These are phyloP conservation scores for Campoletis raptor DNA, from an alignment of 2,888 invertebrate species.

Conservation along the genomic window DNA sequence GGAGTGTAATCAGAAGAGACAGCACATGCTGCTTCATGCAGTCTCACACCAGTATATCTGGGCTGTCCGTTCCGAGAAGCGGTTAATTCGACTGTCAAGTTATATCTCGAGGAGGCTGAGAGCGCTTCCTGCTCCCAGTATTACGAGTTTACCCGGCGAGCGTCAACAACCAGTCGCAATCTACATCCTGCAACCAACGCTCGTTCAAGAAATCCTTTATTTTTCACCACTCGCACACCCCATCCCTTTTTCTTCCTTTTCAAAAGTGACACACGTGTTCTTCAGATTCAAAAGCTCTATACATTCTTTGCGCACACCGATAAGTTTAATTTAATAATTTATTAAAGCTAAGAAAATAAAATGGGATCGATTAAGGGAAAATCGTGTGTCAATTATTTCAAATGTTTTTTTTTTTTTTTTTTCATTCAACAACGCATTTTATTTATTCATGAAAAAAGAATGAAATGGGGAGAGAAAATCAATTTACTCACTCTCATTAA, in stretches of 20 bases:
- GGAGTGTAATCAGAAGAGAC: conserved; percentile 72
- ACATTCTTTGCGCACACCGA: conserved; percentile 2
- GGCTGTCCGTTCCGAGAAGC: conserved; percentile 74
- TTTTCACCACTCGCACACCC: conserved; percentile 40
- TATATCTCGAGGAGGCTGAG: conserved; percentile 72
- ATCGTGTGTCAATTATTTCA: background rate
- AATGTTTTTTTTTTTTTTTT: background rate
- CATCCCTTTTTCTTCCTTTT: background rate
- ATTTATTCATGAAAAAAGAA: background rate
- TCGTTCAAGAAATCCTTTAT: conserved; percentile 65
- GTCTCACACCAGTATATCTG: conserved; percentile 41
- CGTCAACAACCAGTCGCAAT: conserved; percentile 68
- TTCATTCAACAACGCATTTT: background rate
- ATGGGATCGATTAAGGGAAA: background rate
- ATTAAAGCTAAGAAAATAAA: background rate
- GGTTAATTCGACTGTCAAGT: conserved; percentile 78
- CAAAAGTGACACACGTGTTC: background rate
- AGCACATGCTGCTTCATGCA: conserved; percentile 68
- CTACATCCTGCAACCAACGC: conserved; percentile 65
- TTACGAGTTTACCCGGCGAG: conserved; percentile 72
- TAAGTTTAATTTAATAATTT: background rate
- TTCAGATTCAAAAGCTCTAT: conserved; percentile 2
- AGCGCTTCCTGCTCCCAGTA: conserved; percentile 79
- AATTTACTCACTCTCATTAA: background rate
- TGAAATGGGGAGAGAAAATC: background rate